Conservation (phyloP, 1,140 invertebrate species). For the Tetramorium alpestre region DNA sequence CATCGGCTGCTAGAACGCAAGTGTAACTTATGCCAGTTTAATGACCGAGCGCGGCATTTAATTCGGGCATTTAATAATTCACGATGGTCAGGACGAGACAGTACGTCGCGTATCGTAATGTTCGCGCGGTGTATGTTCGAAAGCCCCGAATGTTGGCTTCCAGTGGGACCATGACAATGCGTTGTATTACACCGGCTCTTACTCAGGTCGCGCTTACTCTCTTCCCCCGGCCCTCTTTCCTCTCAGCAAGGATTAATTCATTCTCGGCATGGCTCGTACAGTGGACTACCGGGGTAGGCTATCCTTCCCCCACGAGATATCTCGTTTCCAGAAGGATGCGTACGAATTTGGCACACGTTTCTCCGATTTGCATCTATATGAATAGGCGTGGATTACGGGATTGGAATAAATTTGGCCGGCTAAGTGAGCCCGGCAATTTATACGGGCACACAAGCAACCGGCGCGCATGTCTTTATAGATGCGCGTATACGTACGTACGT, state of each 20-base stretch:
- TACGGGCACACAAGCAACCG: constrained; percentile 62
- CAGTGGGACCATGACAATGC: constrained; percentile 72
- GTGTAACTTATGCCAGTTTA: constrained; percentile 64
- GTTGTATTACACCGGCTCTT: constrained; percentile 49
- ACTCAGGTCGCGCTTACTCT: constrained; percentile 18
- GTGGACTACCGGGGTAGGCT: constrained; percentile 45
- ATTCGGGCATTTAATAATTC: constrained; percentile 72
- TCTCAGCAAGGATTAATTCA: constrained; percentile 72
- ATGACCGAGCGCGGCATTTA: constrained; percentile 68
- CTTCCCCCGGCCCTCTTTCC: constrained; percentile 26
- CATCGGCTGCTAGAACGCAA: constrained; percentile 51
- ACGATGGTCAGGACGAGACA: constrained; percentile 41
- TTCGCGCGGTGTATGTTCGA: constrained; percentile 60
- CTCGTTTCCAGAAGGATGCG: constrained; percentile 75
- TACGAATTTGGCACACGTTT: constrained; percentile 78
- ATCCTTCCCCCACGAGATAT: constrained; percentile 66
- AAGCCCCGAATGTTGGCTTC: constrained; percentile 58
- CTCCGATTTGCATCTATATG: constrained; percentile 77
- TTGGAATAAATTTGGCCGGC: constrained; percentile 76
- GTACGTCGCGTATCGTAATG: constrained; percentile 52
- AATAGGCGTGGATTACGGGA: constrained; percentile 77
- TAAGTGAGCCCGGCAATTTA: constrained; percentile 76
- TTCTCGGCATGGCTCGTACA: constrained; percentile 59
- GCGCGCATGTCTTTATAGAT: constrained; percentile 11
- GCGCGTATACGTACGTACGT: not conserved